These are phyloP conservation scores for Ispidina picta DNA, from an alignment of 2,797 vertebrate genomes.

Conservation along the genomic window DNA sequence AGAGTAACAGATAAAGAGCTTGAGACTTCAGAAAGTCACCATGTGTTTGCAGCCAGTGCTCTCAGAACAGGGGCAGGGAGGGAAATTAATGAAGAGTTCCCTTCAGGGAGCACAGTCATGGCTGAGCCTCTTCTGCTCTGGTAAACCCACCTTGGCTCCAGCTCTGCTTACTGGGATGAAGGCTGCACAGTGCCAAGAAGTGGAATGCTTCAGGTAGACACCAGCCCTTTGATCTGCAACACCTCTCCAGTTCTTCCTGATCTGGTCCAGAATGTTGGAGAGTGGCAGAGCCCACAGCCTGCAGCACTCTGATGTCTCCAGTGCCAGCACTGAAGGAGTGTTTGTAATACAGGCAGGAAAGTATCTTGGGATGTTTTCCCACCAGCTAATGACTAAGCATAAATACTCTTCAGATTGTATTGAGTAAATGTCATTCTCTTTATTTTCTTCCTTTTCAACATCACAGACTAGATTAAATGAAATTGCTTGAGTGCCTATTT, in stretches of 20 bases:
- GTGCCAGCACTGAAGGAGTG: not conserved
- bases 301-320: not conserved
- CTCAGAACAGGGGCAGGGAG: not conserved
- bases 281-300: not conserved
- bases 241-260: not conserved
- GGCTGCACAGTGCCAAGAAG: not conserved
- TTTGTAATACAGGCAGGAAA: conserved; percentile 12
- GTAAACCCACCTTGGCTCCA: not conserved
- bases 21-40: not conserved
- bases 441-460: conserved; percentile 2
- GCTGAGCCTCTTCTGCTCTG: not conserved
- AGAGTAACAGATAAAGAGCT: not conserved
- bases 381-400: not conserved
- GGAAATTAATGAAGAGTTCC: not conserved
- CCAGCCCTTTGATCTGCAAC: not conserved
- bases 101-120: not conserved
- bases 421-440: not conserved
- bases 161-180: not conserved
- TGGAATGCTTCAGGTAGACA: not conserved
- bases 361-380: not conserved
- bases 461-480: not conserved
- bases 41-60: not conserved
- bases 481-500: not conserved
- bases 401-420: not conserved
- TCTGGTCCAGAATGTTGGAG: not conserved